Evolutionary conservation across 2,888 invertebrate species (phyloP).

Genomic region (Tipula lateralis): DNA sequence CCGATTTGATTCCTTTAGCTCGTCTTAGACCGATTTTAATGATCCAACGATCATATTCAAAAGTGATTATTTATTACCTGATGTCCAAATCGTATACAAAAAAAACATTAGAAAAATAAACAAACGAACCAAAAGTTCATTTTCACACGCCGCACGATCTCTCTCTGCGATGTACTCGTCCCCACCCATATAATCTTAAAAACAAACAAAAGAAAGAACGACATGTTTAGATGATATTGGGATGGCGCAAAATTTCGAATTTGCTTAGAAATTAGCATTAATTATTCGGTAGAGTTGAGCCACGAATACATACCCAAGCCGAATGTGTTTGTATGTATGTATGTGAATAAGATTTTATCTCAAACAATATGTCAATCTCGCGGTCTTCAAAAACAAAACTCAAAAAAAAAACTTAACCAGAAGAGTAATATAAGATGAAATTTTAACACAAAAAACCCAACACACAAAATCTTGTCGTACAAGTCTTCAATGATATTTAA

Average conservation of each 20-base stretch:
- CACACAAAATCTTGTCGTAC: neutral
- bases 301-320: neutral
- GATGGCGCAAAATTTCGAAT: neutral
- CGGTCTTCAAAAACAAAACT: neutral
- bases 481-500: neutral
- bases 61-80: slow-evolving; percentile 3
- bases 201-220: slow-evolving; percentile 11
- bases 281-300: neutral
- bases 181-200: slow-evolving; percentile 7
- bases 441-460: neutral
- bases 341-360: neutral
- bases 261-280: neutral
- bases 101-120: neutral
- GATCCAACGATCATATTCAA: slow-evolving; percentile 5
- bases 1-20: neutral
- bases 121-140: neutral
- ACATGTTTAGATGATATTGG: neutral
- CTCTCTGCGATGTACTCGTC: neutral
- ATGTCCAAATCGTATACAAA: neutral
- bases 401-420: too few relatives aligned
- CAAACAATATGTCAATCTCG: neutral
- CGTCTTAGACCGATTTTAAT: neutral
- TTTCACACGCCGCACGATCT: neutral
- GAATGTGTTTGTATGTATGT: too few relatives aligned
- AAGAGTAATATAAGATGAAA: neutral